Evolutionary conservation across 2,797 vertebrate species (phyloP).

Genomic region (Echeneis naucrates): DNA sequence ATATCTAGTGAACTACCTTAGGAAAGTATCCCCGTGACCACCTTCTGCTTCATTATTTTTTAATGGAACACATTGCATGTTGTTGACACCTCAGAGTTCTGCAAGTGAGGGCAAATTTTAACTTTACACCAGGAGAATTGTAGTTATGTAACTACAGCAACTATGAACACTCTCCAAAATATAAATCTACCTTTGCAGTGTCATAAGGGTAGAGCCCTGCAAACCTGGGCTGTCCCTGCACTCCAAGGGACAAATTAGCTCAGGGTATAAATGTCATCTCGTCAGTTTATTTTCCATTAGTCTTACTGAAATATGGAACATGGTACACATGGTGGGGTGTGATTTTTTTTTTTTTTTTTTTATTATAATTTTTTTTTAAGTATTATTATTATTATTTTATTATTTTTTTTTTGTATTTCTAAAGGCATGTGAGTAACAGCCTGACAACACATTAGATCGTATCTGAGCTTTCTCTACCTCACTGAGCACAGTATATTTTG

Average conservation of each 20-base stretch:
- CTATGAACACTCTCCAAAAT: constrained; percentile 31
- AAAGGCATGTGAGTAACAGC: not conserved
- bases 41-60: constrained; percentile 44
- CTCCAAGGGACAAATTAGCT: constrained; percentile 6
- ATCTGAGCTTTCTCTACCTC: too few relatives aligned
- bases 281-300: not conserved
- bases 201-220: not conserved
- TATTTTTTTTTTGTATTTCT: not conserved
- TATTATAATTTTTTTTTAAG: too few relatives aligned
- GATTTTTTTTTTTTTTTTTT: not conserved
- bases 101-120: constrained; percentile 24
- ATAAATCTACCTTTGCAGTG: constrained; percentile 27
- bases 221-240: constrained; percentile 13
- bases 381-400: too few relatives aligned
- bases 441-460: too few relatives aligned
- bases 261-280: not conserved
- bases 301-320: too few relatives aligned
- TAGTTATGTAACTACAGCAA: constrained; percentile 72
- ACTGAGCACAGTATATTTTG: too few relatives aligned
- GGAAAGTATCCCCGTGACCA: not conserved
- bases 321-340: too few relatives aligned
- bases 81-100: constrained; percentile 46
- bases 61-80: constrained; percentile 38
- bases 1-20: not conserved
- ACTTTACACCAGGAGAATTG: constrained; percentile 32